Conservation (phyloP, 2,888 invertebrate genomes). For the Polyploca ridens region DNA sequence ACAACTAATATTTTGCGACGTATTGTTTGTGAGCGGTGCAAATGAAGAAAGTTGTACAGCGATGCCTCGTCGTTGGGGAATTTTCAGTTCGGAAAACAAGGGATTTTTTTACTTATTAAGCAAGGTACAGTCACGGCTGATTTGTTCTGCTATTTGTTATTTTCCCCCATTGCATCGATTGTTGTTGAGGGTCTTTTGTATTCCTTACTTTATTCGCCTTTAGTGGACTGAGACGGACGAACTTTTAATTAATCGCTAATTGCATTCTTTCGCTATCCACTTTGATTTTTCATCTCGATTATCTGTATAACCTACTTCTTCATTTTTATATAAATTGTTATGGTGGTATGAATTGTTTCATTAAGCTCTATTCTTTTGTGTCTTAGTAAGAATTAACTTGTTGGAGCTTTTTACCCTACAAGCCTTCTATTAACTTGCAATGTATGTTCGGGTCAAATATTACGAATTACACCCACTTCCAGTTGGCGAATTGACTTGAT, state of each 20-base stretch:
- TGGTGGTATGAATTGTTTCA: neutral
- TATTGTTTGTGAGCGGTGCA: conserved; percentile 22
- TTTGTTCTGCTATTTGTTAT: conserved; percentile 65
- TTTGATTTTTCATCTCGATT: conserved; percentile 1
- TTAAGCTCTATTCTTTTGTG: neutral
- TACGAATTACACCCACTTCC: too few species aligned
- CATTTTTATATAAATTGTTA: neutral
- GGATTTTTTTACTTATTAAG: conserved; percentile 51
- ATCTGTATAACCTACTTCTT: neutral
- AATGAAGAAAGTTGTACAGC: conserved; percentile 59
- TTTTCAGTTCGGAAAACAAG: conserved; percentile 47
- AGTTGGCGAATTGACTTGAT: too few species aligned
- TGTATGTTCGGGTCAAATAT: too few species aligned
- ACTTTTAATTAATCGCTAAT: conserved; percentile 40
- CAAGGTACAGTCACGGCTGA: conserved; percentile 58
- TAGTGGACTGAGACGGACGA: conserved; percentile 24
- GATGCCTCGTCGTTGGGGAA: conserved; percentile 43
- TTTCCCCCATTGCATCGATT: conserved; percentile 50
- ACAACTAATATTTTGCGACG: neutral
- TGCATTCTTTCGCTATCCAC: neutral
- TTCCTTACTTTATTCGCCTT: conserved; percentile 24
- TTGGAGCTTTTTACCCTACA: too few species aligned
- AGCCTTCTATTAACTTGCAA: too few species aligned
- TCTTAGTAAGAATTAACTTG: too few species aligned
- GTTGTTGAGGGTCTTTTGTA: conserved; percentile 49